These are phyloP conservation scores for Zosterops borbonicus DNA, from an alignment of 2,113 vertebrate species.

Conservation along the genomic window DNA sequence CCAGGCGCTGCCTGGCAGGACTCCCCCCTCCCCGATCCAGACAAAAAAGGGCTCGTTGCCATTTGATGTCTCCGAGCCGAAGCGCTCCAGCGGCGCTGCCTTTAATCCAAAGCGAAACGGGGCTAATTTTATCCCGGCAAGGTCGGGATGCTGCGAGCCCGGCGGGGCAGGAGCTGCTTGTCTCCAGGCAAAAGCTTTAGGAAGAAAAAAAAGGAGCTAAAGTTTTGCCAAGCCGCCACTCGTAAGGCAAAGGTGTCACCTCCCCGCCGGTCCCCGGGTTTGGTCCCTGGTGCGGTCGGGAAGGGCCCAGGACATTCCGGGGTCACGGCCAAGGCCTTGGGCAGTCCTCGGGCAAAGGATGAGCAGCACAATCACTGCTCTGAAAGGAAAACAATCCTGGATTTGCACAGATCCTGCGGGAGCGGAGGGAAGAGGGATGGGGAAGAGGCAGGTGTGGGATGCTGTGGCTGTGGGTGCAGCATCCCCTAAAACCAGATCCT, in stretches of 20 bases:
- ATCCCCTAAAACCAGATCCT: neutral
- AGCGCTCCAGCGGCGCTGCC: neutral
- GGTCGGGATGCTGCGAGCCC: neutral
- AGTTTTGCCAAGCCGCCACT: neutral
- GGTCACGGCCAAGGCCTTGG: neutral
- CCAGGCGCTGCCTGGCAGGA: constrained; percentile 13
- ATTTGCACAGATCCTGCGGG: neutral
- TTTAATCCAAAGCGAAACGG: neutral
- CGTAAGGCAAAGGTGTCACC: neutral
- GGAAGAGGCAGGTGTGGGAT: neutral
- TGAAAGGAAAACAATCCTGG: accelerated
- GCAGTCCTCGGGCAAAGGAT: accelerated
- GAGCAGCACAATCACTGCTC: neutral
- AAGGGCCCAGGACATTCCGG: accelerated
- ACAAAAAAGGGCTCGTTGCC: constrained; percentile 7
- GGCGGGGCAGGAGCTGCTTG: neutral
- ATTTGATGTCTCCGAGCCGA: neutral
- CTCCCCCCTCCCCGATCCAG: neutral
- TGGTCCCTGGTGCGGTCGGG: accelerated
- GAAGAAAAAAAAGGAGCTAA: accelerated
- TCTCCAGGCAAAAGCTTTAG: neutral
- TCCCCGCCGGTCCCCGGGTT: accelerated
- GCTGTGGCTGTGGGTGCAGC: neutral
- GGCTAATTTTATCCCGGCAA: constrained; percentile 49
- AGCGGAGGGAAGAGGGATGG: neutral